phyloP scores from a whole-genome alignment of 1,140 invertebrate species.

The Chionoecetes opilio region DNA sequence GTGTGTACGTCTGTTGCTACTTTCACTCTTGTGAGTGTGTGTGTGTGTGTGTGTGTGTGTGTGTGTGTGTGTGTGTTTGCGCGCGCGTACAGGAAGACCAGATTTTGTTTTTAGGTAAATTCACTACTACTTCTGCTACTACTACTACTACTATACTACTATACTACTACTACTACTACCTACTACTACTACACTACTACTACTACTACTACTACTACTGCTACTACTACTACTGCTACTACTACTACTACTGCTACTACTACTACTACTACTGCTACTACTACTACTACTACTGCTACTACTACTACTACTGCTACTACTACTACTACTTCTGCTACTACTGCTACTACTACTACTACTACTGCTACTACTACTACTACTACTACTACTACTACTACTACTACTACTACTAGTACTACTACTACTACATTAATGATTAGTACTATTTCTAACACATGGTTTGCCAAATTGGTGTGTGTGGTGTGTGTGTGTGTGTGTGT shows the following conservation, averaged over 20 bases:
- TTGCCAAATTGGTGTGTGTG: neutral
- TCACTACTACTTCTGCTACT: constrained; percentile 35
- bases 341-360: neutral
- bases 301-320: constrained; percentile 50
- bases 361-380: constrained; percentile 17
- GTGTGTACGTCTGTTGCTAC: neutral
- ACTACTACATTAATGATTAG: neutral
- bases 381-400: constrained; percentile 50
- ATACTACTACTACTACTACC: constrained; percentile 54
- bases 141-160: constrained; percentile 41
- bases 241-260: constrained; percentile 46
- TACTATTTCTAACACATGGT: neutral
- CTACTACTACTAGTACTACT: constrained; percentile 15
- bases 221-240: constrained; percentile 21
- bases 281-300: constrained; percentile 49
- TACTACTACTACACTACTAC: constrained; percentile 53
- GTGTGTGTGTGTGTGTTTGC: neutral
- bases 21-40: neutral
- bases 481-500: neutral
- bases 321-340: neutral
- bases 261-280: constrained; percentile 45
- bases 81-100: neutral
- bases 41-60: constrained; percentile 6
- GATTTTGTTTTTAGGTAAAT: too few species aligned
- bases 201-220: too few species aligned